Conservation (phyloP, 2,888 invertebrate genomes). For the Schrankia costaestrigalis region DNA sequence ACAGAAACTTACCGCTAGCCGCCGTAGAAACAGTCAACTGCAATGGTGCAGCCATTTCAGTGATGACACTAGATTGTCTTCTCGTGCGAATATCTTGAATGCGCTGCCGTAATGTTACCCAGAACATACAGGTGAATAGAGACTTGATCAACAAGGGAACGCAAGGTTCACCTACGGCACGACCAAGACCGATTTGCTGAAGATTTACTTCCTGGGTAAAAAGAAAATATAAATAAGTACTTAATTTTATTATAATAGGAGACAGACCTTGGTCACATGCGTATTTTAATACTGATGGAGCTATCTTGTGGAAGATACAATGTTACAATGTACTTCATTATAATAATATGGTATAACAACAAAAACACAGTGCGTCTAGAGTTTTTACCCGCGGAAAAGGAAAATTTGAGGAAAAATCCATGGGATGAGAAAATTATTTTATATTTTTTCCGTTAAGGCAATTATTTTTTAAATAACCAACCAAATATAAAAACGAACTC, state of each 20-base stretch:
- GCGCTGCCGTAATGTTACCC: conserved; percentile 95
- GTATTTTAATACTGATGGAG: too few relatives aligned
- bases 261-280: neutral
- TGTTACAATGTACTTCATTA: neutral
- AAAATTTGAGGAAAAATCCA: too few relatives aligned
- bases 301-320: neutral
- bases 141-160: conserved; percentile 91
- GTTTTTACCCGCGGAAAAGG: too few relatives aligned
- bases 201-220: conserved; percentile 83
- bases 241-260: neutral
- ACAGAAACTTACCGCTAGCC: conserved; percentile 79
- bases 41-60: conserved; percentile 89
- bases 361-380: too few relatives aligned
- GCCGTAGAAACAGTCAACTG: conserved; percentile 88
- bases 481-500: too few relatives aligned
- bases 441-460: too few relatives aligned
- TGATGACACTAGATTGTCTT: conserved; percentile 83
- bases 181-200: conserved; percentile 90
- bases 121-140: conserved; percentile 95
- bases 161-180: conserved; percentile 82
- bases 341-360: too few relatives aligned
- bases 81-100: conserved; percentile 88
- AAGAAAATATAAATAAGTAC: neutral
- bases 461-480: too few relatives aligned
- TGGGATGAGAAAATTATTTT: too few relatives aligned